Evolutionary conservation across 30 jellyfish, hydroid and myxozoan species (phyloP).

Genomic region (Catostylus mosaicus): DNA sequence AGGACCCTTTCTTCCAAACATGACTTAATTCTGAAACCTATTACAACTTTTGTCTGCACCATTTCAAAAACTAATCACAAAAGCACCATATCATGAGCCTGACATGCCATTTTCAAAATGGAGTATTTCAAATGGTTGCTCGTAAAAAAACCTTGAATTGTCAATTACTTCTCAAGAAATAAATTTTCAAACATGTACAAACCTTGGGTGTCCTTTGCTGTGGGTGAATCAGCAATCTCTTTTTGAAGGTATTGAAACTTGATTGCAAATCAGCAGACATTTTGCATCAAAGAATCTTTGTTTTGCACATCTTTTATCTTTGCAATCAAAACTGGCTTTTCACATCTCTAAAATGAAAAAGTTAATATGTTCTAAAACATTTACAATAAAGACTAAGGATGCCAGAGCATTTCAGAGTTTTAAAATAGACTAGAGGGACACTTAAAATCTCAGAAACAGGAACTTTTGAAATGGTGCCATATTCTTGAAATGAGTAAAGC

Average conservation of each 20-base stretch:
- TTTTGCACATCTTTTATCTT: not conserved
- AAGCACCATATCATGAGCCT: no score
- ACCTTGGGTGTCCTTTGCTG: slow-evolving; percentile 42
- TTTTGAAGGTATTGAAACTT: slow-evolving; percentile 26
- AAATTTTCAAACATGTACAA: slow-evolving; percentile 4
- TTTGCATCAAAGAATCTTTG: not conserved
- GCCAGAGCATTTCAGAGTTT: not conserved
- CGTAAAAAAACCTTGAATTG: no score
- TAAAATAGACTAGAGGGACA: not conserved
- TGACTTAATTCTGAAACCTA: no score
- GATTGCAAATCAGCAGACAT: slow-evolving; percentile 59
- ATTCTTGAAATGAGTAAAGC: not conserved
- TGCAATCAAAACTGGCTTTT: not conserved
- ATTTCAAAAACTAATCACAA: no score
- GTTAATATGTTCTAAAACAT: not conserved
- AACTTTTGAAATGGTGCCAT: not conserved
- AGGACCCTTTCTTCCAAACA: no score
- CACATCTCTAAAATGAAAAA: not conserved
- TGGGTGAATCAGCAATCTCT: slow-evolving; percentile 52
- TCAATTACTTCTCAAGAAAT: no score
- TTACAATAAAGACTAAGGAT: no score
- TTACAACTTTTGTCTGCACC: no score
- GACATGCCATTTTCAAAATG: no score
- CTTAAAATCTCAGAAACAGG: not conserved
- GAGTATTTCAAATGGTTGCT: no score